Percentiles rank a stretch among this genome's conserved stretches.
Evolutionary conservation across 2,888 invertebrate genomes (phyloP).

Genomic region (Camptogramma bilineatum): DNA sequence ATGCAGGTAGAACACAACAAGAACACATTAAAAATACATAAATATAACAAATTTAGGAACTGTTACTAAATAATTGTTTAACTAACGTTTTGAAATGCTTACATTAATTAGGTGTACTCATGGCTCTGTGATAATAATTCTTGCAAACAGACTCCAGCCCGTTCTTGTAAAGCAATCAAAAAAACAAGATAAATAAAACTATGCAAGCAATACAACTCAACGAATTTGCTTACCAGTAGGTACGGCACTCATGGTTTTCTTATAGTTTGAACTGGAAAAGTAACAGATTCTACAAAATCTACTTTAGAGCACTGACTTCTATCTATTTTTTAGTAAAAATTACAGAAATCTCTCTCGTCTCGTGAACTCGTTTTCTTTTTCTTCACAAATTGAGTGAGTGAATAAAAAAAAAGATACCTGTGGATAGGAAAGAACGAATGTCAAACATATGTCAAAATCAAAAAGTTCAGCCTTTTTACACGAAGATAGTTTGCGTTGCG

Average conservation of each 20-base stretch:
- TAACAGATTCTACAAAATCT: slow-evolving; percentile 5
- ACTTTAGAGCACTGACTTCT: slow-evolving; percentile 5
- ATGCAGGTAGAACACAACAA: neutral
- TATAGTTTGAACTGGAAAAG: slow-evolving; percentile 1
- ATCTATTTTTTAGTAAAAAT: slow-evolving; percentile 3
- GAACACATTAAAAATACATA: too few species aligned
- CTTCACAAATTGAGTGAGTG: slow-evolving; percentile 1
- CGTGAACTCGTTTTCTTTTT: slow-evolving; percentile 4
- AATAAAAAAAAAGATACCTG: neutral
- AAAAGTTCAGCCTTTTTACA: neutral
- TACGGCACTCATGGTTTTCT: slow-evolving; percentile 28
- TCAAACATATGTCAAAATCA: neutral
- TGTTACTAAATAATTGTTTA: too few species aligned
- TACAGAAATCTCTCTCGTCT: neutral
- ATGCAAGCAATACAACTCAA: neutral
- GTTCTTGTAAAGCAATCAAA: slow-evolving; percentile 6
- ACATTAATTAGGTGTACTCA: too few species aligned
- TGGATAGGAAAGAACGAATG: neutral
- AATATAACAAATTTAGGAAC: neutral
- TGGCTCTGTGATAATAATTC: neutral
- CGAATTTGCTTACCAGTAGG: slow-evolving; percentile 31
- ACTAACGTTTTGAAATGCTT: too few species aligned
- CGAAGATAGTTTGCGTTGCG: neutral
- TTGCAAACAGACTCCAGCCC: slow-evolving; percentile 3
- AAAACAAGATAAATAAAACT: neutral